Conservation (phyloP, 2,113 vertebrate species). For the Theristicus caerulescens region DNA sequence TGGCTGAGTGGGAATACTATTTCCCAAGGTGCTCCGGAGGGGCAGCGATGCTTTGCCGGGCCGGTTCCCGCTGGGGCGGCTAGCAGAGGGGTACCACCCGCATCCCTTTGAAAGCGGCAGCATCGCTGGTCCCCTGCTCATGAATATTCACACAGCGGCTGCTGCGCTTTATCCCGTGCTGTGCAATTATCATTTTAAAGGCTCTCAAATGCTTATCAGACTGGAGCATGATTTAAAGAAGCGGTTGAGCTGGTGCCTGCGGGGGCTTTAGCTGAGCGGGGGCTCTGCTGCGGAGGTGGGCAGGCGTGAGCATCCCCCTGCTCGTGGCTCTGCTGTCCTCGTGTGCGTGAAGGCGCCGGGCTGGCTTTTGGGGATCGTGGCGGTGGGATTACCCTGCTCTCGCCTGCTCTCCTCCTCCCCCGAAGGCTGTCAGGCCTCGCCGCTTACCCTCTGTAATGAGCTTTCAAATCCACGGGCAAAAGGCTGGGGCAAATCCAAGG, state of each 20-base stretch:
- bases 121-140: neutral
- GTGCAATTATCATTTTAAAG: conserved; percentile 47
- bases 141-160: neutral
- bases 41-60: neutral
- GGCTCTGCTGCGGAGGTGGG: neutral
- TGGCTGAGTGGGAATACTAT: neutral
- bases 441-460: neutral
- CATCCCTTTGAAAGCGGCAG: neutral
- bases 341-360: neutral
- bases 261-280: neutral
- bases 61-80: neutral
- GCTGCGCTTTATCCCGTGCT: neutral
- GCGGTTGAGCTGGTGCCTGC: neutral
- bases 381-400: neutral
- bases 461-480: neutral
- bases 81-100: neutral
- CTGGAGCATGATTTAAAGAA: neutral
- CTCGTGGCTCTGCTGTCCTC: neutral
- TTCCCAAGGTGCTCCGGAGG: neutral
- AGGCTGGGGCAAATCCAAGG: neutral
- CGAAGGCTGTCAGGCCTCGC: neutral
- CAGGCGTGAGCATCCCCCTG: neutral
- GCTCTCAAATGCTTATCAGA: conserved; percentile 21
- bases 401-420: neutral
- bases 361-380: neutral